Percentiles rank a stretch among this genome's conserved stretches.
phyloP scores from a whole-genome alignment of 92 coral and sea anemone genomes.

The Porites divaricata region DNA sequence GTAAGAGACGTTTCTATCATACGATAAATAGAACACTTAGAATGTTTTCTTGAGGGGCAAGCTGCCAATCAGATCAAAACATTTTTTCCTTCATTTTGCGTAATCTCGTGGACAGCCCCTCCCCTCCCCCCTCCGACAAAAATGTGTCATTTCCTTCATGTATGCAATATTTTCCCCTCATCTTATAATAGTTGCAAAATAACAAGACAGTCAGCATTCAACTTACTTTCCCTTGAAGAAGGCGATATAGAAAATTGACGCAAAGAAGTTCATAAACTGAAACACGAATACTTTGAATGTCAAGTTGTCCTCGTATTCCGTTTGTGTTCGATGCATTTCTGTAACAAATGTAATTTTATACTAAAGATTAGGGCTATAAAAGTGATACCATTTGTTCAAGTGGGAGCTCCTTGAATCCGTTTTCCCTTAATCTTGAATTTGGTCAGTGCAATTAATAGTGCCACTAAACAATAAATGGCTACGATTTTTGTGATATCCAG shows the following conservation, averaged over 20 bases:
- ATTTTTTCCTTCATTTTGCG: too few relatives aligned
- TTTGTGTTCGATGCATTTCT: conserved; percentile 99
- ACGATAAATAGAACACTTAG: too few relatives aligned
- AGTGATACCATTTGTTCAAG: background rate
- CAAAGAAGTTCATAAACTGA: conserved; percentile 94
- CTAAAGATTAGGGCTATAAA: background rate
- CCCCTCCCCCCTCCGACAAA: background rate
- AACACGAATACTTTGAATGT: conserved; percentile 95
- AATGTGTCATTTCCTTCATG: background rate
- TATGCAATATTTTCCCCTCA: background rate
- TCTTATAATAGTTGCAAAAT: background rate
- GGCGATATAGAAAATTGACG: conserved; percentile 97
- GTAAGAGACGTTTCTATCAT: too few relatives aligned
- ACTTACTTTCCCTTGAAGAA: conserved; percentile 99
- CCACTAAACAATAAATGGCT: too few relatives aligned
- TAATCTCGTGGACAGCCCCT: too few relatives aligned
- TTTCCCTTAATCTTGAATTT: background rate
- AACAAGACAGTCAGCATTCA: background rate
- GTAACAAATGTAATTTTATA: background rate
- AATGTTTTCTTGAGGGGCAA: too few relatives aligned
- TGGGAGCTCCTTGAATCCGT: background rate
- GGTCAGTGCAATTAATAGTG: too few relatives aligned
- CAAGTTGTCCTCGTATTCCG: conserved; percentile 97
- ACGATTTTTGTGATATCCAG: too few relatives aligned
- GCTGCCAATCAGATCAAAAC: too few relatives aligned